Base-by-base conservation (phyloP, 2,888 invertebrate species). In the Perdita meconis region DNA sequence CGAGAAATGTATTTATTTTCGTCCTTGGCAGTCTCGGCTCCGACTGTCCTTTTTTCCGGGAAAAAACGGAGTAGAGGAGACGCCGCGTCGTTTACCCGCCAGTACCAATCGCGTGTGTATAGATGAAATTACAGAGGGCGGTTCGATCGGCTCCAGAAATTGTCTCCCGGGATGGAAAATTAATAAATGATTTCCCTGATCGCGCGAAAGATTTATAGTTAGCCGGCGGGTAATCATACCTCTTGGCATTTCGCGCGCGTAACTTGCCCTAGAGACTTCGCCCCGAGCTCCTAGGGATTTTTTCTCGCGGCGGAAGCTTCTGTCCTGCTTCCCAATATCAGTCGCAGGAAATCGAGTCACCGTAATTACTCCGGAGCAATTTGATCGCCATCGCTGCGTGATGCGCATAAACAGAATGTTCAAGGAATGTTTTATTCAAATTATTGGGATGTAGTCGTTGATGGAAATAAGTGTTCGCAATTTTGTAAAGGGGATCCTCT, bases 121-220 rank as follows among this genome's bases (percentile, higher is more conserved):
- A 75, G 75, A 59, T 66, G 74, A 65, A 60, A 75, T 75, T 74
- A 74, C 75, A 60, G 75, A 66, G 66, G 55, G 65, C 53, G 53
- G 59, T 26, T 12, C 61, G 50, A 34, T 38, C 63, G 16, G 16
- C 38, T 60, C 55, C 44, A 68, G 60, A 74, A 75, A 75, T 74
- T 75, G 59, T 75, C 75, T 59, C 66, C 26, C 59, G n/a, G 19
- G 55, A 65, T 60, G 66, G 66, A 55, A 66, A 75, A 75, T 74
- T 75, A 75, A 75, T 75, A 75, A 75, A 75, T 74, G 75, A 75
- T 75, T 53, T 30, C 30, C 74, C 13, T 56, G 74, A 75, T 74
- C 65, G 26, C n/a, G 24, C 34, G 59, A n/a, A 55, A 59, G 40
- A 55, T 59, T 65, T 73, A 74, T 59, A 53, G 74, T 59, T 75